Evolutionary conservation across 1,140 invertebrate species (phyloP), one percentile per base, ranked within the genome.

Genomic region (Propsilocerus akamusi): DNA sequence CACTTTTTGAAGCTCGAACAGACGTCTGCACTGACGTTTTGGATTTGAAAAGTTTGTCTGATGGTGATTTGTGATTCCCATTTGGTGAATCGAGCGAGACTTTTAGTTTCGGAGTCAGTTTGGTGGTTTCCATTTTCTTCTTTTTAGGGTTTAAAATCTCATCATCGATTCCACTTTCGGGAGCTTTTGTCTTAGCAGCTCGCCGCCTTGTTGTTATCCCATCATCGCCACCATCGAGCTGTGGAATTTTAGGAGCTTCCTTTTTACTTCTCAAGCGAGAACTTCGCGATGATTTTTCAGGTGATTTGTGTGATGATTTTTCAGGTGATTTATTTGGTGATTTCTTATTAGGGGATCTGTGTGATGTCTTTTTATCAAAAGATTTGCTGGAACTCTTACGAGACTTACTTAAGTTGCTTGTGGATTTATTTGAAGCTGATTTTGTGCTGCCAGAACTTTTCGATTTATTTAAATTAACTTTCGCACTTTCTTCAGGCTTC

Each of bases 151-250:
- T 28, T 47, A 24, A 48, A 41, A 41, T n/a, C 17, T 47, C 53
- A 63, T 75, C 72, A n/a, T n/a, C n/a, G n/a, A n/a, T n/a, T n/a
- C n/a, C n/a, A n/a, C n/a, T n/a, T n/a, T n/a, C n/a, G n/a, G n/a
- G n/a, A n/a, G n/a, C n/a, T n/a, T n/a, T n/a, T n/a, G n/a, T n/a
- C n/a, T n/a, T n/a, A n/a, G n/a, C n/a, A n/a, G n/a, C n/a, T n/a
- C n/a, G n/a, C n/a, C n/a, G n/a, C n/a, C n/a, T n/a, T n/a, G n/a
- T n/a, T n/a, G n/a, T n/a, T n/a, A n/a, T n/a, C n/a, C n/a, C n/a
- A n/a, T n/a, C n/a, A 57, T 71, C 63, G 49, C 60, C 65, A 22
- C 74, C 75, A 66, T 77, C 75, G 23, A 76, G 51, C 56, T 77
- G 74, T 7, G 68, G 60, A 54, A 71, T 66, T 51, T 64, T 64